Conservation (phyloP, 2,797 vertebrate species). For the Cetoscarus ocellatus region DNA sequence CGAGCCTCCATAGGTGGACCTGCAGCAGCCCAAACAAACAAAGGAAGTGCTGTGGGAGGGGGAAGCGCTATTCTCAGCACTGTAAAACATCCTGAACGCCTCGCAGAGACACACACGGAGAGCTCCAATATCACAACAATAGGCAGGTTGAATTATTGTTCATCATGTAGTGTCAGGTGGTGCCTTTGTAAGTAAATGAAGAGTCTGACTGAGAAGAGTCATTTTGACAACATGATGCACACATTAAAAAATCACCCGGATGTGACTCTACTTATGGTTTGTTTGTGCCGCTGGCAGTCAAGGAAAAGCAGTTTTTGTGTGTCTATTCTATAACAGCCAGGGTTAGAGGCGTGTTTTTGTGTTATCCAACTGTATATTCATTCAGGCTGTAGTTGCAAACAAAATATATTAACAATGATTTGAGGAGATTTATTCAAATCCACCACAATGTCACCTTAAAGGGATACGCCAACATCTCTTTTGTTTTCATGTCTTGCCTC, state of each 20-base stretch:
- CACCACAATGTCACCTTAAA: too few species aligned
- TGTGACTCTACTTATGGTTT: conserved; percentile 59
- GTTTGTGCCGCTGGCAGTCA: conserved; percentile 59
- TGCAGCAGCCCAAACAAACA: conserved; percentile 51
- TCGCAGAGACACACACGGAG: conserved; percentile 24
- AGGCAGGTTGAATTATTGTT: conserved; percentile 17
- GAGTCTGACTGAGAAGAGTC: conserved; percentile 33
- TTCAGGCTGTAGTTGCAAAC: too few species aligned
- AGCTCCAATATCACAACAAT: conserved; percentile 16
- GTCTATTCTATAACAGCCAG: too few species aligned
- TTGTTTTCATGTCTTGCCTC: too few species aligned
- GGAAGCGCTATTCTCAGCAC: conserved; percentile 38
- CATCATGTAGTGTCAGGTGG: conserved; percentile 17
- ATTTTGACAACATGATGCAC: conserved; percentile 43
- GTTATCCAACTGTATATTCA: too few species aligned
- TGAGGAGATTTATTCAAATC: too few species aligned
- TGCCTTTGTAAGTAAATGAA: conserved; percentile 25
- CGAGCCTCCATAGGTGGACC: conserved; percentile 31
- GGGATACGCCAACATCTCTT: too few species aligned
- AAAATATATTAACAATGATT: too few species aligned
- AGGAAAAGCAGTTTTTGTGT: conserved; percentile 53
- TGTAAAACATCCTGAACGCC: conserved; percentile 49
- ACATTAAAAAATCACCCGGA: conserved; percentile 58
- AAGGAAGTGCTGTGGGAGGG: conserved; percentile 45
- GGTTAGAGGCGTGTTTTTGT: too few species aligned